phyloP scores from a whole-genome alignment of 2,888 invertebrate species.

The Mythimna pallens region DNA sequence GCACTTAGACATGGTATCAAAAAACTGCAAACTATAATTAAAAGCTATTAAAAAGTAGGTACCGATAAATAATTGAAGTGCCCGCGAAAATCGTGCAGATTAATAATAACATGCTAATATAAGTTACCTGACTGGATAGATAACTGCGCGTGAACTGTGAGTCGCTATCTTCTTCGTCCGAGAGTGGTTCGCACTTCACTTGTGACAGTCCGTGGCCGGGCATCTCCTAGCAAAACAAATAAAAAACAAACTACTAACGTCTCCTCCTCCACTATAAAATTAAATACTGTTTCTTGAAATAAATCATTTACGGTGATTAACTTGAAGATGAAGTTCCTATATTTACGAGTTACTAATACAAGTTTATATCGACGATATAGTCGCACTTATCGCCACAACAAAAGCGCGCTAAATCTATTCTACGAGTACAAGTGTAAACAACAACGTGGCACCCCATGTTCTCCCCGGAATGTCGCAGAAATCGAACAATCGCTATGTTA shows the following conservation, averaged over 20 bases:
- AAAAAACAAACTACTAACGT: conserved; percentile 17
- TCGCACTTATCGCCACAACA: conserved; percentile 26
- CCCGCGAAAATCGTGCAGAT: conserved; percentile 34
- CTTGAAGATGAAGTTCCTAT: background rate
- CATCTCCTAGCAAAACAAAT: conserved; percentile 78
- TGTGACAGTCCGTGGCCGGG: conserved; percentile 76
- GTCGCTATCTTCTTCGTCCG: conserved; percentile 82
- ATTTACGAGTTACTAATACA: conserved; percentile 18
- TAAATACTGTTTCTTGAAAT: conserved; percentile 8
- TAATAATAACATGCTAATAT: conserved; percentile 48
- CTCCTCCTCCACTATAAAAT: background rate
- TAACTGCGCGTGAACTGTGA: conserved; percentile 76
- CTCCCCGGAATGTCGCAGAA: conserved; percentile 73
- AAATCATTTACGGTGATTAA: conserved; percentile 15
- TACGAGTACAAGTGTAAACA: conserved; percentile 61
- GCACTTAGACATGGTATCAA: background rate
- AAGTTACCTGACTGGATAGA: conserved; percentile 75
- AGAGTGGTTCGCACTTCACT: conserved; percentile 84
- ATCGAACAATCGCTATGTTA: conserved; percentile 79
- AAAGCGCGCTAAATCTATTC: conserved; percentile 48
- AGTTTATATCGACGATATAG: conserved; percentile 25
- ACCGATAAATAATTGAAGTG: conserved; percentile 30
- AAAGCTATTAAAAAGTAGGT: conserved; percentile 9
- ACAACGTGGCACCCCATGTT: conserved; percentile 67
- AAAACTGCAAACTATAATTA: conserved; percentile 29